phyloP scores from a whole-genome alignment of 2,113 vertebrate species.

The Tupaia chinensis region DNA sequence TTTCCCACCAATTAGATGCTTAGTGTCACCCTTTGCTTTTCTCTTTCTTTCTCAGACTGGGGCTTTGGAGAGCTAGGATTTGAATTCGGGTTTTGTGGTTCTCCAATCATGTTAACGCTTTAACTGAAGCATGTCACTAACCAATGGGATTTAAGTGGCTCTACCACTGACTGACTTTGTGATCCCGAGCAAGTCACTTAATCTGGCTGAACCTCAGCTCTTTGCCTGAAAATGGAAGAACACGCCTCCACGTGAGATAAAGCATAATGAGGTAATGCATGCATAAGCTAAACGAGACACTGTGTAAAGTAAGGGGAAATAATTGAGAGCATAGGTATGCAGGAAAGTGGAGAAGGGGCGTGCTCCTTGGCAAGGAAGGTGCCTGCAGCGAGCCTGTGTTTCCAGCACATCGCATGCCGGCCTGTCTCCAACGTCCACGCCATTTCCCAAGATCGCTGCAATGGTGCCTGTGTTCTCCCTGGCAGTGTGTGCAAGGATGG shows the following conservation, averaged over 20 bases:
- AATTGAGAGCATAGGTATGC: neutral
- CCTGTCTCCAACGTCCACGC: neutral
- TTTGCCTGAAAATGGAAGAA: neutral
- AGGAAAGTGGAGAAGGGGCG: neutral
- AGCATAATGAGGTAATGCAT: neutral
- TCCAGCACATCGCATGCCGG: neutral
- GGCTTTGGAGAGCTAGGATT: constrained; percentile 22
- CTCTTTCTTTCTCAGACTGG: neutral
- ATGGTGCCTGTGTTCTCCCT: neutral
- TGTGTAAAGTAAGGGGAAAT: neutral
- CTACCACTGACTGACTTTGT: neutral
- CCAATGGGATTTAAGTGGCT: neutral
- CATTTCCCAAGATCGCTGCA: neutral
- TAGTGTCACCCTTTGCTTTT: no score
- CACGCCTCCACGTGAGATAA: neutral
- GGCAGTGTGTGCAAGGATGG: no score
- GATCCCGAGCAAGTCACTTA: neutral
- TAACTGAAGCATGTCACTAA: neutral
- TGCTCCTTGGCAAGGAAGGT: neutral
- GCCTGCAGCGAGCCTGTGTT: neutral
- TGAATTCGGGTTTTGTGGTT: constrained; percentile 6
- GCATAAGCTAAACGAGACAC: neutral
- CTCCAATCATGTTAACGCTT: neutral
- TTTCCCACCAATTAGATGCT: neutral
- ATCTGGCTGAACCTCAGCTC: neutral